phyloP scores from a whole-genome alignment of 2,888 invertebrate genomes.

The Tiliacea aurago region DNA sequence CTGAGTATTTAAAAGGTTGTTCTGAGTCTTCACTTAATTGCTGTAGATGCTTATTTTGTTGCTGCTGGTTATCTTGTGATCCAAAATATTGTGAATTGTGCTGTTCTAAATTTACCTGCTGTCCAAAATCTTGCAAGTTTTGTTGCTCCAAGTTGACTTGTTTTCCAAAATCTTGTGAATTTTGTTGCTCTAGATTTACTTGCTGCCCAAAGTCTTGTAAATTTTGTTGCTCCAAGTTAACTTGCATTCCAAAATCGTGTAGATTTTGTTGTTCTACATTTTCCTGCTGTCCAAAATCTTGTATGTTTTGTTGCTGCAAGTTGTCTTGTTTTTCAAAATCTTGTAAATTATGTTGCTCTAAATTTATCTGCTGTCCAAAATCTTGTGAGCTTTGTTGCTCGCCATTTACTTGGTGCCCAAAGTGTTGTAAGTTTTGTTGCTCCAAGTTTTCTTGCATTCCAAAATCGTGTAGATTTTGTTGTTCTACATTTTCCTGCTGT shows the following conservation, averaged over 20 bases:
- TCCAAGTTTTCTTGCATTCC: constrained; percentile 6
- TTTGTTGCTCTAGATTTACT: constrained; percentile 24
- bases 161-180: constrained; percentile 12
- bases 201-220: constrained; percentile 8
- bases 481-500: constrained; percentile 43
- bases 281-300: constrained; percentile 13
- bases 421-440: constrained; percentile 24
- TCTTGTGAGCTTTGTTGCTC: constrained; percentile 33
- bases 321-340: constrained; percentile 9
- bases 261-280: constrained; percentile 50
- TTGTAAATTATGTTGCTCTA: constrained; percentile 29
- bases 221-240: constrained; percentile 27
- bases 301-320: constrained; percentile 23
- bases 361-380: constrained; percentile 3
- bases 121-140: constrained; percentile 22
- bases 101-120: constrained; percentile 46
- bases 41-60: constrained; percentile 59
- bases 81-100: constrained; percentile 49
- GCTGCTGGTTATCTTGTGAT: constrained; percentile 47
- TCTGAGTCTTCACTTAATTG: constrained; percentile 20
- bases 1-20: constrained; percentile 30
- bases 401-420: background rate
- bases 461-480: constrained; percentile 27
- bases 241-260: constrained; percentile 14
- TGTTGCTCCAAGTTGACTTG: constrained; percentile 27